phyloP scores from a whole-genome alignment of 1,140 invertebrate genomes.

The Euura saliciscinereae region DNA sequence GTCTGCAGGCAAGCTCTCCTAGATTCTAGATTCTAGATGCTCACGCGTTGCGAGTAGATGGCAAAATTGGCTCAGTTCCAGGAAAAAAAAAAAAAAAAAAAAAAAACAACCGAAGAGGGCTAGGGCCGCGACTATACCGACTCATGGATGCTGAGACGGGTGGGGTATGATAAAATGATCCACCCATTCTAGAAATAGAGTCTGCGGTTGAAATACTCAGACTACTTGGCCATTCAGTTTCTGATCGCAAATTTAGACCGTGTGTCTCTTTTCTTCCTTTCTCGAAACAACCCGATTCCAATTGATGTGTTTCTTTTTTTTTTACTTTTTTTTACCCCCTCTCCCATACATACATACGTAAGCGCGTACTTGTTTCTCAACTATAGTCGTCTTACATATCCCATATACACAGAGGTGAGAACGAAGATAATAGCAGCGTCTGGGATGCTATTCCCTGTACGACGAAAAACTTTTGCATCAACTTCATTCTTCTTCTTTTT shows the following conservation, averaged over 20 bases:
- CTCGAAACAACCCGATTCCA: background rate
- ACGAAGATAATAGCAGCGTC: too few relatives aligned
- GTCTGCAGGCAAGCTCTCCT: background rate
- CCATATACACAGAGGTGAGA: too few relatives aligned
- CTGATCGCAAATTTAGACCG: background rate
- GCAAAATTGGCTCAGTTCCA: background rate
- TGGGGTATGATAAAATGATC: background rate
- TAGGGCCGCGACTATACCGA: too few relatives aligned
- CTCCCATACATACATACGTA: background rate
- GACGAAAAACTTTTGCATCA: too few relatives aligned
- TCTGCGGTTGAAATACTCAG: background rate
- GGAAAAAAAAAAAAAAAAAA: background rate
- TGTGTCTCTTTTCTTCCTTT: background rate
- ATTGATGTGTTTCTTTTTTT: background rate
- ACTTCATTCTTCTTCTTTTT: too few relatives aligned
- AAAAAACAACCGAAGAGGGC: too few relatives aligned
- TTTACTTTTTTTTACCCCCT: background rate
- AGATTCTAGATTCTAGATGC: too few relatives aligned
- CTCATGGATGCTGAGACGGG: too few relatives aligned
- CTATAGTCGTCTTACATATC: too few relatives aligned
- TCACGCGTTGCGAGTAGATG: background rate
- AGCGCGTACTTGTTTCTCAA: too few relatives aligned
- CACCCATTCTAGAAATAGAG: conserved; percentile 1
- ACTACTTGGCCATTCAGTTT: background rate
- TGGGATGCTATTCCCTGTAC: too few relatives aligned